phyloP scores from a whole-genome alignment of 2,113 vertebrate genomes.

The Aegotheles bennettii region DNA sequence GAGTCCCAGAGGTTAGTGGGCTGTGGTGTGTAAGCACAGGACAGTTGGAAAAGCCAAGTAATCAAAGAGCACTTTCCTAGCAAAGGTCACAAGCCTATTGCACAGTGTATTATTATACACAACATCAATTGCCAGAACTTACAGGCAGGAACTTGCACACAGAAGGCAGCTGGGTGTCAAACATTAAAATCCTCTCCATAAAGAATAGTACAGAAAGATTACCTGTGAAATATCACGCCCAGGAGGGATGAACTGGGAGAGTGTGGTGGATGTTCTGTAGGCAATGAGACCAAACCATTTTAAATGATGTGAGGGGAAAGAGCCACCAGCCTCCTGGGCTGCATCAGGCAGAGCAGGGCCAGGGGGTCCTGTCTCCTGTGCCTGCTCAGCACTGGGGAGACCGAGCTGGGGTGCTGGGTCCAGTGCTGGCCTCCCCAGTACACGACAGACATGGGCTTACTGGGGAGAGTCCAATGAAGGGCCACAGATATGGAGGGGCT shows the following conservation, averaged over 20 bases:
- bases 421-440: neutral
- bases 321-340: neutral
- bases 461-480: fast-evolving
- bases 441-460: neutral
- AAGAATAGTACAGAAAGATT: neutral
- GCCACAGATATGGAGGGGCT: too few relatives aligned
- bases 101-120: neutral
- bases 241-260: neutral
- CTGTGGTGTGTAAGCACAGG: neutral
- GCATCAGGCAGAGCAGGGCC: fast-evolving
- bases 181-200: too few relatives aligned
- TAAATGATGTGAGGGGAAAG: fast-evolving
- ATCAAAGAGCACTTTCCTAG: neutral
- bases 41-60: neutral
- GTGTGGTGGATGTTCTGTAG: fast-evolving
- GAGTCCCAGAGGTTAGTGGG: neutral
- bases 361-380: neutral
- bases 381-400: neutral
- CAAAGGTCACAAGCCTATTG: neutral
- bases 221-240: neutral
- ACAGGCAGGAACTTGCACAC: neutral
- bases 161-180: neutral
- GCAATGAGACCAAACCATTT: too few relatives aligned
- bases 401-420: too few relatives aligned
- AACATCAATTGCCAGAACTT: neutral